Evolutionary conservation across 2,113 vertebrate species (phyloP).

Genomic region (Hemichromis elongatus): DNA sequence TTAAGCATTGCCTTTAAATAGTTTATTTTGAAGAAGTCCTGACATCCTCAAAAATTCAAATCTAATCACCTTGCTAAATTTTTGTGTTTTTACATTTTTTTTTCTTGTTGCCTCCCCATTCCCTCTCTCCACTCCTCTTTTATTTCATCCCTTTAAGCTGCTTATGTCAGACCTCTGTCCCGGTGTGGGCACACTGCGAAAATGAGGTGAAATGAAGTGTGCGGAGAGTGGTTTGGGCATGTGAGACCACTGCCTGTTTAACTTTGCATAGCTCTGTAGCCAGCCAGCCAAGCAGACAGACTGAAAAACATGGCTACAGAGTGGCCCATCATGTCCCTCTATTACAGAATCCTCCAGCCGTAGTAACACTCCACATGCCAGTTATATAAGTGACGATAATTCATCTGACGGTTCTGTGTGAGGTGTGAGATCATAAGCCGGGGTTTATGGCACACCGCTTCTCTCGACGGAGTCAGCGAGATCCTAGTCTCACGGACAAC

Average conservation of each 20-base stretch:
- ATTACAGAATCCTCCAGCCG: conserved; percentile 11
- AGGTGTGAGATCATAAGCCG: conserved; percentile 55
- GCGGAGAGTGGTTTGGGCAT: conserved; percentile 15
- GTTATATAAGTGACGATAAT: conserved; percentile 52
- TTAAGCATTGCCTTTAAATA: background rate
- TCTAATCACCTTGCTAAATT: conserved; percentile 12
- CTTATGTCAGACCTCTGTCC: conserved; percentile 30
- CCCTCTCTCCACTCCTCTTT: background rate
- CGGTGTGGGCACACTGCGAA: background rate
- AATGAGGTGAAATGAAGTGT: conserved; percentile 54
- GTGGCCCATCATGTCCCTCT: background rate
- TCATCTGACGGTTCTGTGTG: conserved; percentile 21
- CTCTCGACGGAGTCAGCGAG: background rate
- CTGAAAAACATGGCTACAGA: background rate
- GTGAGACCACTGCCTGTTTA: conserved; percentile 45
- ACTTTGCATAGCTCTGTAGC: conserved; percentile 32
- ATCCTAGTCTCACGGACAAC: conserved; percentile 11
- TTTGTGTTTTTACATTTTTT: background rate
- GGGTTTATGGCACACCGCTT: conserved; percentile 29
- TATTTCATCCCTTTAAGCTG: conserved; percentile 35
- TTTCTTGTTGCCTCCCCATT: background rate
- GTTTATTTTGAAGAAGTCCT: background rate
- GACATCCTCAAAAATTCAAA: background rate
- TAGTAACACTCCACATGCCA: conserved; percentile 21
- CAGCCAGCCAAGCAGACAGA: conserved; percentile 24